These are phyloP conservation scores for Lepidocolaptes lacrymiger DNA, from an alignment of 2,797 vertebrate genomes.

Conservation along the genomic window DNA sequence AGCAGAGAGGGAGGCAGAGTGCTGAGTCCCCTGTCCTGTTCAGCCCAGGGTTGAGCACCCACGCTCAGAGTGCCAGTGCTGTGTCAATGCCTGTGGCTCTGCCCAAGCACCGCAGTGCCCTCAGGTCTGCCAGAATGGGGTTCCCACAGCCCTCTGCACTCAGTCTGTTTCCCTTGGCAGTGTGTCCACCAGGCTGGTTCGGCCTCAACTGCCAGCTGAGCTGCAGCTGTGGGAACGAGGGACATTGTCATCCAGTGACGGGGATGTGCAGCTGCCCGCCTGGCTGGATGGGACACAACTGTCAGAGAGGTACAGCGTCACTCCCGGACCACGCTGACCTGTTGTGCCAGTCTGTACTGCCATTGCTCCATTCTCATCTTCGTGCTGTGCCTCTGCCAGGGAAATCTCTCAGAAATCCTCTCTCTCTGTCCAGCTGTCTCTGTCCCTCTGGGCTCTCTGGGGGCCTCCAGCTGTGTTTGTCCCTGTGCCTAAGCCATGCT, in stretches of 20 bases:
- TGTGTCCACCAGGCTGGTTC: slow-evolving; percentile 85
- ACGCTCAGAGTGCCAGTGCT: fast-evolving
- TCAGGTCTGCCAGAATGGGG: fast-evolving
- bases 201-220: slow-evolving; percentile 85
- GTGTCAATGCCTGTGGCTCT: fast-evolving
- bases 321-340: fast-evolving
- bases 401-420: neutral
- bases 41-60: neutral
- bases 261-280: slow-evolving; percentile 88
- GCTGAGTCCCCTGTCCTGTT: fast-evolving
- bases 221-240: slow-evolving; percentile 88
- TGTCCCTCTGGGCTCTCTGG: fast-evolving
- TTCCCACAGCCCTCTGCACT: neutral
- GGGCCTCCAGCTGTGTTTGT: fast-evolving
- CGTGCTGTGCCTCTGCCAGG: neutral
- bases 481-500: neutral
- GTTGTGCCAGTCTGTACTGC: fast-evolving
- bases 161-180: slow-evolving; percentile 50
- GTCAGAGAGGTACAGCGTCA: slow-evolving; percentile 81
- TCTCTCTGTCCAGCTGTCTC: fast-evolving
- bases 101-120: fast-evolving
- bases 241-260: slow-evolving; percentile 82
- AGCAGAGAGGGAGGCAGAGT: neutral
- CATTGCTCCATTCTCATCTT: fast-evolving
- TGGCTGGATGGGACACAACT: slow-evolving; percentile 87